Percentiles rank a stretch among this genome's conserved stretches.
Evolutionary conservation across 2,797 vertebrate genomes (phyloP).

Genomic region (Darevskia nairensis): DNA sequence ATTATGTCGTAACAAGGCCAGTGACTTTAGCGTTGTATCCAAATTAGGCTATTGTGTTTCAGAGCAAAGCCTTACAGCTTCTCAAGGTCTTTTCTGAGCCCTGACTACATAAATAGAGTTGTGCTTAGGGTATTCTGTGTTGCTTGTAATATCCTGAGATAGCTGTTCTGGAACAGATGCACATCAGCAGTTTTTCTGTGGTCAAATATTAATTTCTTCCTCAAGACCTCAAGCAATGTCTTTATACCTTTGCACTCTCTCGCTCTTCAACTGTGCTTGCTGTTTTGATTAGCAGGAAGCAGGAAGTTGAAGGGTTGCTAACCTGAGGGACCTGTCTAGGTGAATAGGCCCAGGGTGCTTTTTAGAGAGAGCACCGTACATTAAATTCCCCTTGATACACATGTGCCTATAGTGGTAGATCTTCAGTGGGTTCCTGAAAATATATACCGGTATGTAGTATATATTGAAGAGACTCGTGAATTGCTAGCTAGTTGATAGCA

Average conservation of each 20-base stretch:
- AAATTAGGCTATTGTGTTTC: not conserved
- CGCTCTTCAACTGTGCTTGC: not conserved
- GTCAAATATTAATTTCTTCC: conserved; percentile 11
- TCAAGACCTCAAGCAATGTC: not conserved
- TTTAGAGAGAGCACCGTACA: conserved; percentile 11
- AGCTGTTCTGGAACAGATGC: not conserved
- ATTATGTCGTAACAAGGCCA: not conserved
- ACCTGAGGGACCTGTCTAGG: conserved; percentile 25
- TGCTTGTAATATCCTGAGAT: not conserved
- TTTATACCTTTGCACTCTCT: conserved; percentile 5
- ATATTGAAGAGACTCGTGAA: conserved; percentile 22
- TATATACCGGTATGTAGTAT: conserved; percentile 6
- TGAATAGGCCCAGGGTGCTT: conserved; percentile 25
- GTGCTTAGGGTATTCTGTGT: not conserved
- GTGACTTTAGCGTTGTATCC: not conserved
- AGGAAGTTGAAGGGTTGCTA: conserved; percentile 22
- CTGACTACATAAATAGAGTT: not conserved
- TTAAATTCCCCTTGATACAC: conserved; percentile 32
- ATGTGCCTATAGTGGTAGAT: conserved; percentile 10
- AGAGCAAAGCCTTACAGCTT: not conserved
- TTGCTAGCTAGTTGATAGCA: not conserved
- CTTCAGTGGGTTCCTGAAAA: conserved; percentile 37
- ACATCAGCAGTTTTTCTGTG: conserved; percentile 43
- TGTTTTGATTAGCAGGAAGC: conserved; percentile 19
- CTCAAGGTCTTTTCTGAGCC: not conserved